A percentile compares a stretch with the other conserved stretches of the same genome.
Evolutionary conservation across 2,888 invertebrate genomes (phyloP).

Genomic region (Tridacna gigas): DNA sequence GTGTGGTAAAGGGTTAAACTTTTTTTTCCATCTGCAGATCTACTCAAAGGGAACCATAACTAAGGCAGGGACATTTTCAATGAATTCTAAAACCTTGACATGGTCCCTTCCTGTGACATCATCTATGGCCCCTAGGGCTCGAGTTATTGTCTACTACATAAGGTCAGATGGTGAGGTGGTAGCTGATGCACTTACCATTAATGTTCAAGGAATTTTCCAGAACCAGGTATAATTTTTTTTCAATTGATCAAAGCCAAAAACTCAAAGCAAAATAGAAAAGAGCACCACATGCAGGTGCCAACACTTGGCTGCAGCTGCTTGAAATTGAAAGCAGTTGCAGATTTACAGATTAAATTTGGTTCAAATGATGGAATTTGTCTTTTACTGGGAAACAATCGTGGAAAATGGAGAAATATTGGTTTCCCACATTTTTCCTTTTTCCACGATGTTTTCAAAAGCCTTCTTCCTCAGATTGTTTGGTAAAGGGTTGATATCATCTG

Average conservation of each 20-base stretch:
- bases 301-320: too few species aligned
- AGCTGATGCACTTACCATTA: constrained; percentile 87
- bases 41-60: constrained; percentile 66
- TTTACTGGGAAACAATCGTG: not conserved
- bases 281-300: too few species aligned
- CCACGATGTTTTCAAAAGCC: not conserved
- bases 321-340: too few species aligned
- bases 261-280: too few species aligned
- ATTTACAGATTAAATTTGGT: too few species aligned
- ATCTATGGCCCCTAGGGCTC: constrained; percentile 73
- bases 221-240: constrained; percentile 88
- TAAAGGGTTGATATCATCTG: too few species aligned
- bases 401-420: not conserved
- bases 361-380: too few species aligned
- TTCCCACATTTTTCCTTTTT: not conserved
- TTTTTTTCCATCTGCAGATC: constrained; percentile 54
- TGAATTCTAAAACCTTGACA: constrained; percentile 17
- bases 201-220: constrained; percentile 87
- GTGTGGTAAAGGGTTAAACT: not conserved
- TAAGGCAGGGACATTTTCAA: constrained; percentile 48
- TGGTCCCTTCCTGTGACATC: constrained; percentile 86
- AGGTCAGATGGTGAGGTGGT: constrained; percentile 87
- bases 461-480: too few species aligned
- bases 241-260: too few species aligned
- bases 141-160: constrained; percentile 87